phyloP scores from a whole-genome alignment of 2,888 invertebrate species.

The Spilarctia lutea region DNA sequence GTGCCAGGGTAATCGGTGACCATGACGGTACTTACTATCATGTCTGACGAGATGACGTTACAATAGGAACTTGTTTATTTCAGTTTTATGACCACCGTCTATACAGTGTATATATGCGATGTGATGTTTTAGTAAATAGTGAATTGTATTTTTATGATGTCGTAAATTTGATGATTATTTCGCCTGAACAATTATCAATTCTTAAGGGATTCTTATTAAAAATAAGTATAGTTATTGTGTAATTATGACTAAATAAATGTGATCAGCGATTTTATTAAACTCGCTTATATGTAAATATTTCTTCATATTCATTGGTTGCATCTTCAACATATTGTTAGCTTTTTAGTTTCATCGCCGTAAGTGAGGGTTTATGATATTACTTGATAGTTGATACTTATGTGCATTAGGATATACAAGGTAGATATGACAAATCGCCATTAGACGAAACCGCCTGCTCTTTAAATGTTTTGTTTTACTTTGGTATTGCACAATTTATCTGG shows the following conservation, averaged over 20 bases:
- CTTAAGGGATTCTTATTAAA: not conserved
- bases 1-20: constrained; percentile 73
- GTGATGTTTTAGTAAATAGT: not conserved
- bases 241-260: not conserved
- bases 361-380: too few species aligned
- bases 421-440: too few species aligned
- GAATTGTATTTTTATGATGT: not conserved
- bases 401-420: too few species aligned
- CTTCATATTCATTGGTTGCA: too few species aligned
- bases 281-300: too few species aligned
- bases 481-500: too few species aligned
- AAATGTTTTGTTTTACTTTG: too few species aligned
- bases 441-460: too few species aligned
- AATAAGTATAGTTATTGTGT: not conserved
- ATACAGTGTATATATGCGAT: not conserved
- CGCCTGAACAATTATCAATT: not conserved
- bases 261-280: too few species aligned
- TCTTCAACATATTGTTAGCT: too few species aligned
- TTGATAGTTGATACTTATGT: too few species aligned
- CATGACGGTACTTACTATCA: not conserved
- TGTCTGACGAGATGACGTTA: not conserved
- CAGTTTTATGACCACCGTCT: not conserved
- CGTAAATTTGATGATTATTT: not conserved
- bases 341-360: too few species aligned
- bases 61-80: not conserved